Evolutionary conservation across 2,888 invertebrate genomes (phyloP), one percentile per base, ranked within the genome.

Genomic region (Phrixothrix hirtus): DNA sequence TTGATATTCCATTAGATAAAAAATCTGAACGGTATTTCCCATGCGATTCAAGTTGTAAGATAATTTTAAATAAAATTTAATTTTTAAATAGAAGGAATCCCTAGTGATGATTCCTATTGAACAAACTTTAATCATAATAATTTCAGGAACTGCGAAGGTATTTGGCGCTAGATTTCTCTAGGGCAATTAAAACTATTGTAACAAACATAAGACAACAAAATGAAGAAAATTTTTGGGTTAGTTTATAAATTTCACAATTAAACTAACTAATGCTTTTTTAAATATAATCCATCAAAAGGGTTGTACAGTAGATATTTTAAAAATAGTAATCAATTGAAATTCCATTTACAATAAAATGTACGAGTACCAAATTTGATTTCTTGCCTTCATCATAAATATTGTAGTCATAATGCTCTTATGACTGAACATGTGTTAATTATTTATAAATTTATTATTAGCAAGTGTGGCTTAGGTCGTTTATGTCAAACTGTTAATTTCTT

Each of bases 1-100:
- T 64, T 64, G 66, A 55, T 66, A 66, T 64, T 66, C 63, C 38
- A 14, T 26, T 13, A 45, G 37, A 58, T 51, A 55, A 46, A 55
- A 47, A 51, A 46, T 47, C 49, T 42, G 27, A 30, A 30, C 27
- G 32, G 30, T 46, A 25, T 53, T 36, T 37, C 41, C 13, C 12
- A 43, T 25, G 29, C 43, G n/a, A n/a, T n/a, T n/a, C n/a, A n/a
- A n/a, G n/a, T n/a, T n/a, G n/a, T n/a, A n/a, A n/a, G n/a, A n/a
- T n/a, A n/a, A n/a, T n/a, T n/a, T n/a, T n/a, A n/a, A n/a, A n/a
- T n/a, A n/a, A n/a, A n/a, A n/a, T n/a, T n/a, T n/a, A n/a, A n/a
- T n/a, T n/a, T n/a, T n/a, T n/a, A n/a, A n/a, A n/a, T n/a, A n/a
- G n/a, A n/a, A n/a, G n/a, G n/a, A n/a, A n/a, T n/a, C n/a, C n/a